These are phyloP conservation scores for Lasioglossum oenotherae DNA, from an alignment of 2,888 invertebrate genomes.

Conservation along the genomic window DNA sequence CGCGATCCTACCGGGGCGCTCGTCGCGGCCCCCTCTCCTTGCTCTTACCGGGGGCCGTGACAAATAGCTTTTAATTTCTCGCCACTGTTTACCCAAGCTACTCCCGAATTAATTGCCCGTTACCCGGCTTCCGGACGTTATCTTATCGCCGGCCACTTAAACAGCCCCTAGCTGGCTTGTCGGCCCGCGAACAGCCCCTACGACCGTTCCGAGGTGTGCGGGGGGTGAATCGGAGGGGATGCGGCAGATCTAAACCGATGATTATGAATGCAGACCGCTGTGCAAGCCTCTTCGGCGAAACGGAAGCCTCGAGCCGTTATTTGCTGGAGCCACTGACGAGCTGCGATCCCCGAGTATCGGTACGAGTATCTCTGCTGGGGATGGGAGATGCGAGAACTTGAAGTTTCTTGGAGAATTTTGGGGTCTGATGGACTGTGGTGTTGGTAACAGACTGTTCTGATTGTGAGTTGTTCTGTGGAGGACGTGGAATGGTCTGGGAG, in stretches of 20 bases:
- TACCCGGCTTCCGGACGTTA: slow-evolving; percentile 79
- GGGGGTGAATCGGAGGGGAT: slow-evolving; percentile 28
- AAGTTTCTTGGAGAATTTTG: neutral
- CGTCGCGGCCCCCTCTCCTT: slow-evolving; percentile 43
- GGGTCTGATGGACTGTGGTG: neutral
- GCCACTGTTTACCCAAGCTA: slow-evolving; percentile 82
- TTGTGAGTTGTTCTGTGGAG: neutral
- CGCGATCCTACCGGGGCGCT: slow-evolving; percentile 26
- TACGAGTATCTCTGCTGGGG: neutral
- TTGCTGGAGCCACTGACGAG: slow-evolving; percentile 67
- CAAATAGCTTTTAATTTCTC: slow-evolving; percentile 84
- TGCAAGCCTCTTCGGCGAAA: slow-evolving; percentile 77
- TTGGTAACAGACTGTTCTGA: neutral
- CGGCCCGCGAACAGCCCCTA: slow-evolving; percentile 7
- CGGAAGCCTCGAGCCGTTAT: slow-evolving; percentile 60
- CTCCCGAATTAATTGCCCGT: slow-evolving; percentile 82
- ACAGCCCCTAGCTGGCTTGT: slow-evolving; percentile 63
- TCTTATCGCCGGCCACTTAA: slow-evolving; percentile 84
- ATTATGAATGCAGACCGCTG: slow-evolving; percentile 81
- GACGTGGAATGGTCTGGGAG: neutral
- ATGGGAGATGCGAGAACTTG: neutral
- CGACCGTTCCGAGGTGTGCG: slow-evolving; percentile 3
- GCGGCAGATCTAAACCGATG: slow-evolving; percentile 79
- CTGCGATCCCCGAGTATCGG: neutral
- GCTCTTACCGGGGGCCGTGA: slow-evolving; percentile 73